phyloP scores from a whole-genome alignment of 2,113 vertebrate species.

The Varanus salvator region DNA sequence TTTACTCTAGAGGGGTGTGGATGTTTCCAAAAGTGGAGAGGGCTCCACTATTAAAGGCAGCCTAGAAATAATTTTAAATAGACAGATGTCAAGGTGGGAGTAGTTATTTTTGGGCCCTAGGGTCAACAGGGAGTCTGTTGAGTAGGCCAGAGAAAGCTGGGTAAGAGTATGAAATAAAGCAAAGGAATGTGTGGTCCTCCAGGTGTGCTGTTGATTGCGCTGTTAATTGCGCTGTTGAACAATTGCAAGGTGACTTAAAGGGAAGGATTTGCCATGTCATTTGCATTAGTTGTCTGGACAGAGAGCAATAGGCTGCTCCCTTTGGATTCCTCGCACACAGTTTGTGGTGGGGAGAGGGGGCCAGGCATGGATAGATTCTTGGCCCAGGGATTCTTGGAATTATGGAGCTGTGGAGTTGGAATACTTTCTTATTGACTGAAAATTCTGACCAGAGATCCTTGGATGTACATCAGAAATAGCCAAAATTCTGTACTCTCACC shows the following conservation, averaged over 20 bases:
- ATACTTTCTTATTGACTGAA: not conserved
- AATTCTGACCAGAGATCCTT: not conserved
- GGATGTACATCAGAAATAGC: too few relatives aligned
- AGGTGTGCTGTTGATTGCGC: too few relatives aligned
- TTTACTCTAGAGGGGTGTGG: not conserved
- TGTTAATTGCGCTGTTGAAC: not conserved
- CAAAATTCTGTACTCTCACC: not conserved
- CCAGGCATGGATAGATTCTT: not conserved
- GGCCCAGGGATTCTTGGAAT: not conserved
- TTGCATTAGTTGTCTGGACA: not conserved
- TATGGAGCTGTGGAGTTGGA: not conserved
- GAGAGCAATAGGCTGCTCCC: not conserved
- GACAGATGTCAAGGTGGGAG: too few relatives aligned
- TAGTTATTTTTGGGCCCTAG: too few relatives aligned
- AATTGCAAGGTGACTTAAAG: not conserved
- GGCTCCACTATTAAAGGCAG: not conserved
- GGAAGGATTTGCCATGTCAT: not conserved
- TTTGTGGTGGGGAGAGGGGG: too few relatives aligned
- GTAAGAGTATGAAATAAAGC: not conserved
- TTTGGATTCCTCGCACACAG: not conserved
- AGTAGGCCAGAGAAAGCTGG: not conserved
- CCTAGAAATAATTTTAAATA: too few relatives aligned
- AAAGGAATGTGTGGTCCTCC: too few relatives aligned
- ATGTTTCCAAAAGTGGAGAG: too few relatives aligned
- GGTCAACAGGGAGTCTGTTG: not conserved